Evolutionary conservation across 2,888 invertebrate genomes (phyloP), one percentile per base, ranked within the genome.

Genomic region (Malacosoma neustria): DNA sequence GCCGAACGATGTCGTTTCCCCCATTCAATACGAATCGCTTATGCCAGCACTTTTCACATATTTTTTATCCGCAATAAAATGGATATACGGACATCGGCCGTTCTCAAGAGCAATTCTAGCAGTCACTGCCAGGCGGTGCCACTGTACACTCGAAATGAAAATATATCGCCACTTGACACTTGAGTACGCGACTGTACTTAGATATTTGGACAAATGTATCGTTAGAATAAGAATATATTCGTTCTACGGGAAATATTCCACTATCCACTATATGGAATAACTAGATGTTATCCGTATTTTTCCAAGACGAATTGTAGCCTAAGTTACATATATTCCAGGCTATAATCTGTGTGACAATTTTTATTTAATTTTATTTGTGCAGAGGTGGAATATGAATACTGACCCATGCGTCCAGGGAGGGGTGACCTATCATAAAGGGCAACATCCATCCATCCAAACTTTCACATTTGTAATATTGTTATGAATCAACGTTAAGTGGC

Each of bases 81-180:
- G 48, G 51, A 60, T 51, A 57, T 30, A 35, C 45, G 57, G 43
- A 48, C 48, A 52, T 57, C 45, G 57, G 57, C 65, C 51, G 57
- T 52, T 52, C 55, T 62, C 59, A 63, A 70, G 70, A 60, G 75
- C 64, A 65, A 71, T 69, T 76, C 67, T 60, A 48, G 57, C 65
- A 71, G 81, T 81, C 81, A 72, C 44, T 51, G 47, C 48, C 81
- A 81, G 61, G 65, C 75, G 72, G 73, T 67, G 63, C 61, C 54
- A 58, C 57, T 58, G 61, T 61, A 46, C 60, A 54, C 54, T 57
- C 63, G 56, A 59, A 57, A 60, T 59, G 62, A 63, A 63, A 69
- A 73, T 70, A 73, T 73, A 74, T 70, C 51, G 69, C 69, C 69
- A 55, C 60, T 59, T 57, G 52, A 54, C 65, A 54, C 57, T 58